Base-by-base conservation (phyloP, 1,140 invertebrate genomes). In the Notospermus geniculatus region DNA sequence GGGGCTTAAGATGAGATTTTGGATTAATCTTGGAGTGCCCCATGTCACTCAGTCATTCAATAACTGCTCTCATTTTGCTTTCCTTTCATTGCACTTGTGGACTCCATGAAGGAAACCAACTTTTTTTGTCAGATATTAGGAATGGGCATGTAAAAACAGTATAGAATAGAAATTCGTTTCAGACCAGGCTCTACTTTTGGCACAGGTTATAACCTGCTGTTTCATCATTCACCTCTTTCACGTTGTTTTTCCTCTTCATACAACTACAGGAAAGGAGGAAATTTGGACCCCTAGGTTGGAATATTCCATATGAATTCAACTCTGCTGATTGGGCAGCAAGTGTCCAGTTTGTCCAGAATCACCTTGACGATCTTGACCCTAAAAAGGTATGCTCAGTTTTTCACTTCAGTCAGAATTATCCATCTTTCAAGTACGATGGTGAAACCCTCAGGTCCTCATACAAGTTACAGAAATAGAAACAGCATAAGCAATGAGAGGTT, bases 281-380 rank as follows among this genome's bases (percentile, higher is more conserved):
- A 62, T 81, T 79, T 76, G 80, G 80, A 2, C 76, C 80, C 25
- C 58, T 81, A 27, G 80, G 80, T 39, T 81, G 80, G 80, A 81
- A 80, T 60, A 80, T 80, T 54, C 79, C 80, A 1, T 97, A 97
- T 72, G 95, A 98, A 81, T 98, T 98, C 75, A 97, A 97, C 81
- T 92, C 95, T 77, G 90, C 95, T 0, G 95, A 97, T 80, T 97
- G 95, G 77, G 90, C 90, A 1, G 93, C 94, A 0, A 92, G 92
- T 62, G 90, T 96, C 1, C 93, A 96, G 78, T 97, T 97, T 78
- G 87, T 97, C 64, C 94, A 97, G 77, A 97, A 97, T 77, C 94
- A 97, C 84, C 82, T 97, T 28, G 94, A 97, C 79, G 94, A 97
- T 78, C 91, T 96, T 85, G 94, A 97, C 80, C 89, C 91, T 0